A percentile compares a stretch with the other conserved stretches of the same genome.
Evolutionary conservation across 2,797 vertebrate species (phyloP).

Genomic region (Epinephelus coioides): DNA sequence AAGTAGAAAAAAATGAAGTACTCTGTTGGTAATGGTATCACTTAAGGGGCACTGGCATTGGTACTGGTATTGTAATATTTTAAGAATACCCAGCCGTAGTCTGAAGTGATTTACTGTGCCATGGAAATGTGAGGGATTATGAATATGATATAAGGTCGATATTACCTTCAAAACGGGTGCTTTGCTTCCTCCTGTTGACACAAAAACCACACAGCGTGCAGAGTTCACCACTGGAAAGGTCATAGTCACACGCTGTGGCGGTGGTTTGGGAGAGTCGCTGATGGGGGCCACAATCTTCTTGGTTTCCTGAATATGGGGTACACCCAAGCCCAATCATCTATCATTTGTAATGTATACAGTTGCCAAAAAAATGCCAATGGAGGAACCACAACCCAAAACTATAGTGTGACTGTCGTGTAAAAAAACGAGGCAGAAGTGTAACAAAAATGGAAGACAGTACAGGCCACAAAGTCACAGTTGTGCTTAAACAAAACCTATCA

Average conservation of each 20-base stretch:
- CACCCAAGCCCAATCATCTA: slow-evolving; percentile 34
- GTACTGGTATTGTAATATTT: no score
- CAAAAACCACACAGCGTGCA: slow-evolving; percentile 90
- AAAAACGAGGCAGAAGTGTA: slow-evolving; percentile 5
- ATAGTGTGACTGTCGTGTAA: slow-evolving; percentile 1
- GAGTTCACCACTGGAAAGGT: slow-evolving; percentile 93
- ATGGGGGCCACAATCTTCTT: slow-evolving; percentile 91
- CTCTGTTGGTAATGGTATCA: no score
- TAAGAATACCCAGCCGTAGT: no score
- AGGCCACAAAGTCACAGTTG: slow-evolving; percentile 1
- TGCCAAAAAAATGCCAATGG: slow-evolving; percentile 8
- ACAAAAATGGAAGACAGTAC: neutral
- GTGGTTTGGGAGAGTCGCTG: slow-evolving; percentile 94
- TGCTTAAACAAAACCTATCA: slow-evolving; percentile 14
- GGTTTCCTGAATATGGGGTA: slow-evolving; percentile 84
- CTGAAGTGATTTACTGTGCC: neutral
- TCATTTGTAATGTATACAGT: slow-evolving; percentile 26
- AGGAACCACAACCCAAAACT: slow-evolving; percentile 30
- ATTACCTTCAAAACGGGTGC: slow-evolving; percentile 91
- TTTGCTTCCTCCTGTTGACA: slow-evolving; percentile 93
- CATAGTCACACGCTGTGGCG: slow-evolving; percentile 91
- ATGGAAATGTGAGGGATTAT: slow-evolving; percentile 1
- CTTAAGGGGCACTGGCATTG: no score
- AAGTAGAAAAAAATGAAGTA: no score
- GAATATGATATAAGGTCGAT: slow-evolving; percentile 10